phyloP scores from a whole-genome alignment of 2,113 vertebrate species.

The Oryctolagus cuniculus region DNA sequence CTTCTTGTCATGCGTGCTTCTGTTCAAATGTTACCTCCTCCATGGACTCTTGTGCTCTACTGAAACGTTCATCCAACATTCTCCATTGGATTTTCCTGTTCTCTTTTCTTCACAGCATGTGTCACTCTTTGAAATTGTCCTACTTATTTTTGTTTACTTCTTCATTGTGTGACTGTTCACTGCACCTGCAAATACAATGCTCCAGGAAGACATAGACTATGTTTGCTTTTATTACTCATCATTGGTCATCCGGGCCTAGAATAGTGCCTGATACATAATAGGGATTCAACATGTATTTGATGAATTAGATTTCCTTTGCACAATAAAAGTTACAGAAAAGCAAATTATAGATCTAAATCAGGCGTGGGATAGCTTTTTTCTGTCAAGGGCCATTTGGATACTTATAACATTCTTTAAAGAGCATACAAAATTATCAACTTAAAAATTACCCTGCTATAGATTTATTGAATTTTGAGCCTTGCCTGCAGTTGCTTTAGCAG shows the following conservation, averaged over 20 bases:
- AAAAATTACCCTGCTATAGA: too few species aligned
- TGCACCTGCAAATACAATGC: neutral
- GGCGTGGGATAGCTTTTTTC: too few species aligned
- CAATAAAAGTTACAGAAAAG: neutral
- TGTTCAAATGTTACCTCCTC: neutral
- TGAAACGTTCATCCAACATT: neutral
- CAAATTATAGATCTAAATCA: neutral
- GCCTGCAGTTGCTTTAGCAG: too few species aligned
- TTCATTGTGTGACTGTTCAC: neutral
- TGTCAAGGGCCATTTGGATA: too few species aligned
- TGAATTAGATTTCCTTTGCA: neutral
- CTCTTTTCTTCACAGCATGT: slow-evolving; percentile 2
- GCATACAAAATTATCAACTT: too few species aligned
- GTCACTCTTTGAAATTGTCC: neutral
- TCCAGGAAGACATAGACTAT: neutral
- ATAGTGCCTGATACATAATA: neutral
- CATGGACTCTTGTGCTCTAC: neutral
- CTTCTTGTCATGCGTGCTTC: slow-evolving; percentile 20
- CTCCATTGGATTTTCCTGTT: neutral
- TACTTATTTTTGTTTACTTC: neutral
- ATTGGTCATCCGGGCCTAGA: neutral
- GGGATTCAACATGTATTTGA: neutral
- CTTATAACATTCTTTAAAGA: too few species aligned
- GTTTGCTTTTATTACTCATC: slow-evolving; percentile 17
- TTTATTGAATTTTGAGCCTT: too few species aligned